These are phyloP conservation scores for Mythimna ferrago DNA, from an alignment of 2,888 invertebrate species.

Conservation along the genomic window DNA sequence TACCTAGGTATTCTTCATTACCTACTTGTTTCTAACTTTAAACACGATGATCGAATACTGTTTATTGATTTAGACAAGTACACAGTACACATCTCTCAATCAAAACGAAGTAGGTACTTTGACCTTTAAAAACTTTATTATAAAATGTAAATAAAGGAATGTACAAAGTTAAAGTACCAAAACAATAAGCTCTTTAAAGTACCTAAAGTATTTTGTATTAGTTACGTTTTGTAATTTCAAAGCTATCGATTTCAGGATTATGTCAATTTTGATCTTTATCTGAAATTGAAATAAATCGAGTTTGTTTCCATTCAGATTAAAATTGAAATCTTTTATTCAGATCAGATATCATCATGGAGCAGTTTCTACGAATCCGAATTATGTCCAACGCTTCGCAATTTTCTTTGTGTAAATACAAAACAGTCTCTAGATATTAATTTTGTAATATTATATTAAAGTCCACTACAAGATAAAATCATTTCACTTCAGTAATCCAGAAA, in stretches of 20 bases:
- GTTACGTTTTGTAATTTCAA: slow-evolving; percentile 40
- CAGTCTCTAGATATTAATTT: not conserved
- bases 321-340: slow-evolving; percentile 43
- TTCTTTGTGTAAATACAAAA: not conserved
- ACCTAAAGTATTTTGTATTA: slow-evolving; percentile 23
- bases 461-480: not conserved
- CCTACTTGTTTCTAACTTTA: slow-evolving; percentile 33
- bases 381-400: slow-evolving; percentile 5
- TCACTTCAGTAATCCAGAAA: not conserved
- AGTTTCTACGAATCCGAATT: not conserved
- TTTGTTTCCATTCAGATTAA: slow-evolving; percentile 22
- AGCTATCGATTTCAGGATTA: slow-evolving; percentile 35
- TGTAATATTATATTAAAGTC: not conserved
- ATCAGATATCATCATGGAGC: slow-evolving; percentile 27
- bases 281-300: slow-evolving; percentile 35
- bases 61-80: slow-evolving; percentile 44
- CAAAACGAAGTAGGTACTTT: slow-evolving; percentile 5
- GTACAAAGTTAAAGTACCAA: slow-evolving; percentile 19
- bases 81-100: slow-evolving; percentile 37
- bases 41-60: slow-evolving; percentile 31
- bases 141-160: slow-evolving; percentile 47
- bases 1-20: not conserved
- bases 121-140: slow-evolving; percentile 42
- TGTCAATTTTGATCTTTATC: slow-evolving; percentile 39
- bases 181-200: slow-evolving; percentile 16